Base-by-base conservation (phyloP, 2,797 vertebrate species). In the Mus minutoides region DNA sequence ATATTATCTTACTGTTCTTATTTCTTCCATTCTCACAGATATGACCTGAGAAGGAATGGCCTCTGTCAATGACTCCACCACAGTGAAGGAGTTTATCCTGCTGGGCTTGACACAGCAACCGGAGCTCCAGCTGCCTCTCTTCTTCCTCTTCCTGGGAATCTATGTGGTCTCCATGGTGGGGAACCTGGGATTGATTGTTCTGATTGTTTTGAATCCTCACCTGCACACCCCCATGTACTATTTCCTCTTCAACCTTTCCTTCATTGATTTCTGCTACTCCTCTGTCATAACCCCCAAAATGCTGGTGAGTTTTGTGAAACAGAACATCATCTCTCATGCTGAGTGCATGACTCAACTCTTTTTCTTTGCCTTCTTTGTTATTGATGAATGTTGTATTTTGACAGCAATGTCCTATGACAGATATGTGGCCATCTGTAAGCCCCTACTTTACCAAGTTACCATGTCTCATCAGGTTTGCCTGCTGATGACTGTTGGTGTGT, bases 381-480 rank as follows among this genome's bases (percentile, higher is more conserved):
- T 96, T 92, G 91, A 95, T 54, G 97, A 98, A 21, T 98, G 97
- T 31, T 95, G 34, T 58, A 46, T 97, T 56, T 88, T 98, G 71
- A 96, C 97, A 7, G 93, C 92, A 22, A 98, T 98, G 98, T 97
- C 98, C 2, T 97, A 97, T 76, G 97, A 97, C 56, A 86, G 93
- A 26, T 98, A 98, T 52, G 90, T 93, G 40, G 93, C 97, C 43
- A 97, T 98, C 77, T 98, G 97, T 64, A 97, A 95, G 16, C 98
- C 98, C 3, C 91, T 98, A 34, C 86, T 97, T 7, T 98, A 98
- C 19, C 94, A 64, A 8, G 78, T 88, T 9, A 88, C 43, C 31
- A 97, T 98, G 97, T 97, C 97, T 22, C 83, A 60, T 49, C 82
- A 73, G 56, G 77, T 89, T 16, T 98, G 97, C 22, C 13, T 75